Conservation (phyloP, 2,888 invertebrate species). For the Onthophagus sagittarius region DNA sequence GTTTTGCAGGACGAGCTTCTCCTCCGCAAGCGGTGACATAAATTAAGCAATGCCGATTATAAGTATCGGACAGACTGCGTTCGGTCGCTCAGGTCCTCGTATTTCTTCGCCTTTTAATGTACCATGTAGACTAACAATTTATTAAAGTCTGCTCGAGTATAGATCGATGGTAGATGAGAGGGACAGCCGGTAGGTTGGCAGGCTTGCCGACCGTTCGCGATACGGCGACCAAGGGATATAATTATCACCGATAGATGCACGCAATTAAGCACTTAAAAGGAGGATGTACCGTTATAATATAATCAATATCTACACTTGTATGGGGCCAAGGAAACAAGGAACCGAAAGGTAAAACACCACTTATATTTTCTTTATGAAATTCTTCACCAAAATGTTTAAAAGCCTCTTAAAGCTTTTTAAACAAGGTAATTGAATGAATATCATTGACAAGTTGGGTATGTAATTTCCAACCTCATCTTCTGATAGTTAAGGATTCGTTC, state of each 20-base stretch:
- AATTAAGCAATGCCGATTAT: slow-evolving; percentile 8
- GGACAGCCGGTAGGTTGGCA: slow-evolving; percentile 3
- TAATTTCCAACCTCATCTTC: too few relatives aligned
- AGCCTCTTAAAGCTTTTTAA: too few relatives aligned
- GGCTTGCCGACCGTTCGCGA: neutral
- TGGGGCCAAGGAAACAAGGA: neutral
- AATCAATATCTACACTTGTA: neutral
- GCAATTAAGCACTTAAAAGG: neutral
- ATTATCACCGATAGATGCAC: neutral
- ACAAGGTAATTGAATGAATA: too few relatives aligned
- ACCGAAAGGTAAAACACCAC: neutral
- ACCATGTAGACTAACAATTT: slow-evolving; percentile 43
- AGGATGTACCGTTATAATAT: neutral
- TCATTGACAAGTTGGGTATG: too few relatives aligned
- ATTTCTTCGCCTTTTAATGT: slow-evolving; percentile 41
- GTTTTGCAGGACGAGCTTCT: neutral
- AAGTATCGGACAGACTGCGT: slow-evolving; percentile 2
- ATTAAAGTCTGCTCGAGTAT: slow-evolving; percentile 34
- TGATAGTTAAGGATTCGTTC: too few relatives aligned
- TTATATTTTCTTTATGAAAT: neutral
- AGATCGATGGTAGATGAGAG: neutral
- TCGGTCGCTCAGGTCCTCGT: neutral
- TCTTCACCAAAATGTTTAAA: neutral
- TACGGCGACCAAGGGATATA: slow-evolving; percentile 1
- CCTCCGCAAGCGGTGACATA: neutral